Evolutionary conservation across 2,797 vertebrate species (phyloP).

Genomic region (Anabacerthia variegaticeps): DNA sequence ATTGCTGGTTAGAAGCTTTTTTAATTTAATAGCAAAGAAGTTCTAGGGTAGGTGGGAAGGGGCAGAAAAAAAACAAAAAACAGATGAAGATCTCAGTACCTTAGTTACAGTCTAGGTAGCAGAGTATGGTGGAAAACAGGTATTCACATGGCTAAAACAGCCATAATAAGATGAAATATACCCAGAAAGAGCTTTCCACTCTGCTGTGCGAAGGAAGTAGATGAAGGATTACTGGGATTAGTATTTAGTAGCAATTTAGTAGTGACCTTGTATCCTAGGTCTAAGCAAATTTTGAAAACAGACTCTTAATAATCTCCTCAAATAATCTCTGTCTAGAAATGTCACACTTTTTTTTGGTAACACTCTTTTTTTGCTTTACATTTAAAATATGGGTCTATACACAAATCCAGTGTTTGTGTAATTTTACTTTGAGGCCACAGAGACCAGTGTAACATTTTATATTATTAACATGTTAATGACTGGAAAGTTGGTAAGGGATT

Average conservation of each 20-base stretch:
- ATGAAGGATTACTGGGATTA: not conserved
- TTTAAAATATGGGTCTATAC: not conserved
- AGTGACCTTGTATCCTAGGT: not conserved
- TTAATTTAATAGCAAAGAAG: not conserved
- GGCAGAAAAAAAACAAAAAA: accelerated
- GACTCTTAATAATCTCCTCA: not conserved
- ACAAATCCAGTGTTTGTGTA: not conserved
- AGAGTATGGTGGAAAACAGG: not conserved
- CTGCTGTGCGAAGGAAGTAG: not conserved
- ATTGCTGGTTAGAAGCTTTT: not conserved
- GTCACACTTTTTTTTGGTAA: too few species aligned
- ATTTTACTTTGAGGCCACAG: not conserved
- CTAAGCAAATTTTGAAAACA: not conserved
- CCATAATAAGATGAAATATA: not conserved
- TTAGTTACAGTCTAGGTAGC: not conserved
- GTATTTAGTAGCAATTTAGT: not conserved
- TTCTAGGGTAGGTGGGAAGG: accelerated
- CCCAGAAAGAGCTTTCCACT: not conserved
- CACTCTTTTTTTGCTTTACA: not conserved
- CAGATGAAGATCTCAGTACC: not conserved
- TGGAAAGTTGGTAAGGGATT: not conserved
- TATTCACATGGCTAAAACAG: not conserved
- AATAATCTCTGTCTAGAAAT: not conserved
- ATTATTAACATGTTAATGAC: not conserved
- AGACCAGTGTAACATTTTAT: not conserved